A percentile compares a stretch with the other conserved stretches of the same genome.
Evolutionary conservation across 2,888 invertebrate species (phyloP).

Genomic region (Euzophera pinguis): DNA sequence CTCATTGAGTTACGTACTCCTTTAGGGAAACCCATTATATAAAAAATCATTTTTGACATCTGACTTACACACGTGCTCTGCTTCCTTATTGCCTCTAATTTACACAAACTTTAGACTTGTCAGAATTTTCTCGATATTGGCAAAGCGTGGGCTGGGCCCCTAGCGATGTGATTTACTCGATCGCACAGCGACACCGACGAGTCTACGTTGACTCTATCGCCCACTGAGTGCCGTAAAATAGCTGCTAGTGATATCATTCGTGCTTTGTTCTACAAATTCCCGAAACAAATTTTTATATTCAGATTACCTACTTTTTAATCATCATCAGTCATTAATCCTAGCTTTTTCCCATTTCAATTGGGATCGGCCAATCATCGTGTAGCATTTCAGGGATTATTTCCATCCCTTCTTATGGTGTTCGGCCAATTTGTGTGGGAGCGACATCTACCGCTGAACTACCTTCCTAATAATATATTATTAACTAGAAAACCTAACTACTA

Average conservation of each 20-base stretch:
- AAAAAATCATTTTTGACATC: not conserved
- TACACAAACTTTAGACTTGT: not conserved
- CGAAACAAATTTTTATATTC: no score
- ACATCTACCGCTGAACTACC: no score
- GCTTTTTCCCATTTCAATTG: no score
- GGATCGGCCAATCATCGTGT: no score
- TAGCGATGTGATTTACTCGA: slow-evolving; percentile 4
- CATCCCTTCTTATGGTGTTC: no score
- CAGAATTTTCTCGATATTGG: not conserved
- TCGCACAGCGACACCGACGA: not conserved
- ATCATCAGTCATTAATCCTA: no score
- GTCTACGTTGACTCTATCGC: not conserved
- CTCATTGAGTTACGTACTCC: no score
- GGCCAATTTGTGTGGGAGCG: no score
- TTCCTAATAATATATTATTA: no score
- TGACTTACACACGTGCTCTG: not conserved
- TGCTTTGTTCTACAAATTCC: not conserved
- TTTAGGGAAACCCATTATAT: not conserved
- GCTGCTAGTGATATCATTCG: slow-evolving; percentile 1
- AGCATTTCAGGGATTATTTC: no score
- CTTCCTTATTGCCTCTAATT: slow-evolving; percentile 3
- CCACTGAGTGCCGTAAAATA: not conserved
- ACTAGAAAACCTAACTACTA: no score
- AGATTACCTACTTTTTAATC: no score
- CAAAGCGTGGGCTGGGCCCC: not conserved